phyloP scores from a whole-genome alignment of 1,140 invertebrate genomes.

The Protaetia brevitarsis region DNA sequence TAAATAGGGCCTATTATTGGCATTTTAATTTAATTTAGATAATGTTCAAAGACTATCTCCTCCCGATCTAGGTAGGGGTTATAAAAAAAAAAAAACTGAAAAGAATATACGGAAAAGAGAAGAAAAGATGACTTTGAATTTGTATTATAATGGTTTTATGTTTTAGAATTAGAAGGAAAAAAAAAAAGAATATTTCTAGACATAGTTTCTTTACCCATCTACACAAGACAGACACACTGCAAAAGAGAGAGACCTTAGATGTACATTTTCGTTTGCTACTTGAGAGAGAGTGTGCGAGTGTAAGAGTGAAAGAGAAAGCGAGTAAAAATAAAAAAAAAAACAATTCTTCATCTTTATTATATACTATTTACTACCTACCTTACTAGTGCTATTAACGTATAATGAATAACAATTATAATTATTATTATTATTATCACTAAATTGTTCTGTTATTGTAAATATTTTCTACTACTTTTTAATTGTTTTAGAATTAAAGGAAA shows the following conservation, averaged over 20 bases:
- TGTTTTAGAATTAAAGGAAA: conserved; percentile 6
- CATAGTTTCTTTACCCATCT: conserved; percentile 35
- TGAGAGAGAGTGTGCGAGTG: too few species aligned
- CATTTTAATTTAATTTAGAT: conserved; percentile 39
- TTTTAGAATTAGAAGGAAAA: conserved; percentile 39
- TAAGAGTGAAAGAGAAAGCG: neutral
- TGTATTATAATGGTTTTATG: conserved; percentile 47
- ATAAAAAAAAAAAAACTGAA: conserved; percentile 26
- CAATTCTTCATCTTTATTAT: neutral
- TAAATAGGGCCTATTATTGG: conserved; percentile 31
- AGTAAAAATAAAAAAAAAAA: neutral
- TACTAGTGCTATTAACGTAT: conserved; percentile 14
- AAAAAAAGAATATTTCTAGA: conserved; percentile 38
- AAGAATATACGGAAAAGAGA: neutral
- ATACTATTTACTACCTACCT: neutral
- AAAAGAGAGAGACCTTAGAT: conserved; percentile 28
- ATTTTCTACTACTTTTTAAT: conserved; percentile 17
- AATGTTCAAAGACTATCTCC: conserved; percentile 40
- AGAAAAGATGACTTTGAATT: conserved; percentile 39
- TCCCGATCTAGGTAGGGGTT: conserved; percentile 35
- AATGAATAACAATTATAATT: too few species aligned
- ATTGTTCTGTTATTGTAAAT: conserved; percentile 18
- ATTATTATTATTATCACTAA: neutral
- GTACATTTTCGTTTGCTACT: conserved; percentile 41
- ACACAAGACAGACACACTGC: conserved; percentile 24